These are phyloP conservation scores for Hypocryptadius cinnamomeus DNA, from an alignment of 2,113 vertebrate genomes.

Conservation along the genomic window DNA sequence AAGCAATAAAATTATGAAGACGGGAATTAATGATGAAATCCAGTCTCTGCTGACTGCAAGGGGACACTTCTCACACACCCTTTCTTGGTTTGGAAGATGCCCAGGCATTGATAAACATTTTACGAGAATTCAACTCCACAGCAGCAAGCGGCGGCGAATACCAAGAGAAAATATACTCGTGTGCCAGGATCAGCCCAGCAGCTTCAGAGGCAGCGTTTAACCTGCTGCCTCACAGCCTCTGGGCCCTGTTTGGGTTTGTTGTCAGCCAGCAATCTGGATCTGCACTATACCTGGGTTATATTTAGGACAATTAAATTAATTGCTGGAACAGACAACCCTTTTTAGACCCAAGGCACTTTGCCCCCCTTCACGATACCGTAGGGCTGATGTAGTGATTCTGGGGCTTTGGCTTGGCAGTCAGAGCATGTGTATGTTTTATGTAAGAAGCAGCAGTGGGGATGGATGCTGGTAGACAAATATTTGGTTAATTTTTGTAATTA, in stretches of 20 bases:
- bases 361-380: not conserved
- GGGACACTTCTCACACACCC: not conserved
- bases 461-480: slow-evolving; percentile 45
- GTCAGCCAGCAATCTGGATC: slow-evolving; percentile 16
- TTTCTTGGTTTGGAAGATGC: slow-evolving; percentile 48
- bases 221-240: slow-evolving; percentile 10
- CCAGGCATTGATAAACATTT: slow-evolving; percentile 50
- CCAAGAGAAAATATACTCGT: not conserved
- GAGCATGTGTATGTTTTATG: not conserved
- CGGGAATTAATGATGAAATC: slow-evolving; percentile 25
- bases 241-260: slow-evolving; percentile 47
- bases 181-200: not conserved
- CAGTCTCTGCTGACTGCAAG: slow-evolving; percentile 7
- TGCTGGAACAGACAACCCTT: slow-evolving; percentile 37
- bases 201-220: slow-evolving; percentile 2
- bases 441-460: slow-evolving; percentile 2
- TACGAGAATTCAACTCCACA: slow-evolving; percentile 3
- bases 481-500: slow-evolving; percentile 53
- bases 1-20: slow-evolving; percentile 29
- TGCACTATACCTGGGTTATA: slow-evolving; percentile 21
- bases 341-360: slow-evolving; percentile 14
- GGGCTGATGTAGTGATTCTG: slow-evolving; percentile 40
- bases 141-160: not conserved
- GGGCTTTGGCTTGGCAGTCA: slow-evolving; percentile 35
- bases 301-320: slow-evolving; percentile 59